Percentiles rank a stretch among this genome's conserved stretches.
Conservation (phyloP, 2,113 vertebrate species). For the Clarias macrocephalus region DNA sequence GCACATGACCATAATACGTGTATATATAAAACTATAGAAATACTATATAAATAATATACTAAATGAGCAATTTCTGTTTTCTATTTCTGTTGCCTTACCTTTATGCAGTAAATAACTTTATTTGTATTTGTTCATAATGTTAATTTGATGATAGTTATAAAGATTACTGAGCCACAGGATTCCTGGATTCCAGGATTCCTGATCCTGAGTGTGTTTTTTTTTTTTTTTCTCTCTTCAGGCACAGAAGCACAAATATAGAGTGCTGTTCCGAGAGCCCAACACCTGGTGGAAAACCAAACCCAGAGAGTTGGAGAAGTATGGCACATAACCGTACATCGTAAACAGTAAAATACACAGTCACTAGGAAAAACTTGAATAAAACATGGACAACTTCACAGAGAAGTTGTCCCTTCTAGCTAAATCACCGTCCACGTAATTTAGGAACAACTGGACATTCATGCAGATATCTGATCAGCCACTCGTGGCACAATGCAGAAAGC, state of each 20-base stretch:
- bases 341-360: background rate
- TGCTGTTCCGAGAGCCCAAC: slow-evolving; percentile 91
- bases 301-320: slow-evolving; percentile 91
- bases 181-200: too few relatives aligned
- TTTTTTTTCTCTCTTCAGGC: slow-evolving; percentile 73
- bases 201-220: background rate
- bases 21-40: too few relatives aligned
- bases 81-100: background rate
- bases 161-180: background rate
- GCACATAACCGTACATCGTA: background rate
- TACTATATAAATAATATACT: background rate
- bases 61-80: background rate
- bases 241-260: slow-evolving; percentile 85
- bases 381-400: background rate
- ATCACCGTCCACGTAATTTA: background rate
- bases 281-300: slow-evolving; percentile 97
- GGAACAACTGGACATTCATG: background rate
- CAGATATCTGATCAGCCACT: background rate
- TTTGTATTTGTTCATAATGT: background rate
- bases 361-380: background rate
- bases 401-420: background rate
- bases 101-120: background rate
- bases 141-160: background rate
- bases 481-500: background rate
- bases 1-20: too few relatives aligned